Conservation (phyloP, 2,888 invertebrate species). For the Papilio demoleus region DNA sequence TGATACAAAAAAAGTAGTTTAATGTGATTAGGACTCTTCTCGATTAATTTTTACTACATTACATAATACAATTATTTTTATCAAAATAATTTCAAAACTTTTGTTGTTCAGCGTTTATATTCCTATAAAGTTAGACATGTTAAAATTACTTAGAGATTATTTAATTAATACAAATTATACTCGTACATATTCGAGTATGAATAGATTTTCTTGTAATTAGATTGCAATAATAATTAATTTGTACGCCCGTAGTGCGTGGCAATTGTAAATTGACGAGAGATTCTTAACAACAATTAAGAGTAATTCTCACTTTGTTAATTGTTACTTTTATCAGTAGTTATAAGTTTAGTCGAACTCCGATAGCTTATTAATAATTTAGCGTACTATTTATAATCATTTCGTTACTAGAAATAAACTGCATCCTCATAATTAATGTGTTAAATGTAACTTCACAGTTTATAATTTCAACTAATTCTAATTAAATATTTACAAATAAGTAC, state of each 20-base stretch:
- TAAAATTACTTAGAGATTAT: no score
- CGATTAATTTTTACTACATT: no score
- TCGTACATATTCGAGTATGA: not conserved
- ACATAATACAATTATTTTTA: no score
- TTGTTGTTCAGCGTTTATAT: no score
- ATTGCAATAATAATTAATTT: constrained; percentile 16
- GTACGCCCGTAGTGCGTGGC: constrained; percentile 1
- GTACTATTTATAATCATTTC: no score
- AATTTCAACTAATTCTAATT: not conserved
- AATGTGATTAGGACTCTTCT: no score
- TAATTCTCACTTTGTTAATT: constrained; percentile 6
- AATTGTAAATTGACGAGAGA: constrained; percentile 5
- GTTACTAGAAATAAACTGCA: no score
- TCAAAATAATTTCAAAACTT: no score
- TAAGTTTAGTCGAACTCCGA: not conserved
- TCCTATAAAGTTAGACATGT: no score
- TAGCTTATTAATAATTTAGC: constrained; percentile 3
- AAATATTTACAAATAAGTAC: not conserved
- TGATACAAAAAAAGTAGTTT: no score
- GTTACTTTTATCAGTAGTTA: not conserved
- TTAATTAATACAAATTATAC: no score
- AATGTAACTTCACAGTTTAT: not conserved
- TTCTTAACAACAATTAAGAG: constrained; percentile 1
- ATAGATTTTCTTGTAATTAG: not conserved
- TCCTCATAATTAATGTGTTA: no score